Percentiles rank a stretch among this genome's conserved stretches.
phyloP scores from a whole-genome alignment of 2,797 vertebrate species.

The Chelon labrosus region DNA sequence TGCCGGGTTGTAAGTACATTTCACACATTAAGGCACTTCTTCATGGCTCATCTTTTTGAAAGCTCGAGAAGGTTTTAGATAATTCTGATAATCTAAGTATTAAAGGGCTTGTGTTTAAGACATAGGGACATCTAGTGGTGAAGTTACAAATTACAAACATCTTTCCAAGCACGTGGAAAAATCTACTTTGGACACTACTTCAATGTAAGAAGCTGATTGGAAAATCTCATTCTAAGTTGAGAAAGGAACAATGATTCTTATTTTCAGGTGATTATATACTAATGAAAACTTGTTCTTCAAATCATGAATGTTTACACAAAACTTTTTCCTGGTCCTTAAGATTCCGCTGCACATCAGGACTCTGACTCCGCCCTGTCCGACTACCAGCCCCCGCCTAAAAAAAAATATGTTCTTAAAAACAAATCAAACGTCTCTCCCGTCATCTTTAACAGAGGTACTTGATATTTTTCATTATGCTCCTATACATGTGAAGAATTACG shows the following conservation, averaged over 20 bases:
- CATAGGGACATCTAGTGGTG: too few relatives aligned
- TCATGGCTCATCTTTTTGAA: not conserved
- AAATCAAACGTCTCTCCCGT: conserved; percentile 31
- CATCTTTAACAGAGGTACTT: conserved; percentile 71
- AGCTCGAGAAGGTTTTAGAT: not conserved
- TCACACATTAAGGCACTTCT: not conserved
- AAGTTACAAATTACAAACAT: too few relatives aligned
- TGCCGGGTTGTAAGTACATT: not conserved
- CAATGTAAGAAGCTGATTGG: too few relatives aligned
- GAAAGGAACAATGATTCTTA: too few relatives aligned
- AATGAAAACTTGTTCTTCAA: too few relatives aligned
- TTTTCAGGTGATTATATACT: too few relatives aligned
- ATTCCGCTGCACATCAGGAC: conserved; percentile 22
- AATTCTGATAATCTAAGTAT: not conserved
- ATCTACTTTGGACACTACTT: too few relatives aligned
- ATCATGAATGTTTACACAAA: not conserved
- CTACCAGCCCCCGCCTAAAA: conserved; percentile 84
- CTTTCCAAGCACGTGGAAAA: too few relatives aligned
- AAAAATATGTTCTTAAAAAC: conserved; percentile 75
- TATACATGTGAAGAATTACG: not conserved
- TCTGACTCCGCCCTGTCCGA: conserved; percentile 73
- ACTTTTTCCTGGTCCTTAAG: conserved; percentile 27
- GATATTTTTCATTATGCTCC: not conserved
- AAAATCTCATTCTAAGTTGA: too few relatives aligned
- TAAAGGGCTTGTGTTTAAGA: not conserved